phyloP scores from a whole-genome alignment of 2,797 vertebrate species.

The Tokudaia tokunoshimensis region DNA sequence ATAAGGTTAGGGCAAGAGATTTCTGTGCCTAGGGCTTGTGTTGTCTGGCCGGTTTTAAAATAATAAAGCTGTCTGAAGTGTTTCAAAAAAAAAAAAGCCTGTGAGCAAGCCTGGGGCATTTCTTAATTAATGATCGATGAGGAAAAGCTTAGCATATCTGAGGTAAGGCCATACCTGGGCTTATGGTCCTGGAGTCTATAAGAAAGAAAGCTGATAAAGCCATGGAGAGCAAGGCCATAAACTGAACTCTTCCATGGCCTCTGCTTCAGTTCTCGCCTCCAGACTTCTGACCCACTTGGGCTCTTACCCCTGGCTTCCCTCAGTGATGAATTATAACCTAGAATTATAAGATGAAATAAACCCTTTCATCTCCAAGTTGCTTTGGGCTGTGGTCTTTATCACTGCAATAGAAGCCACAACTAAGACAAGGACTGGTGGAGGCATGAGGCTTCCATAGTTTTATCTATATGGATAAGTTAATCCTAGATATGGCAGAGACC shows the following conservation, averaged over 20 bases:
- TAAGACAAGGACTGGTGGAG: neutral
- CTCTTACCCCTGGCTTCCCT: neutral
- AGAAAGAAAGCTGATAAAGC: neutral
- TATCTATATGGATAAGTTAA: neutral
- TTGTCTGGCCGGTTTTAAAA: neutral
- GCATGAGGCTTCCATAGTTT: neutral
- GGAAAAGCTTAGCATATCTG: neutral
- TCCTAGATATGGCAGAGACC: neutral
- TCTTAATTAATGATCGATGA: neutral
- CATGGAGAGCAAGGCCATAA: neutral
- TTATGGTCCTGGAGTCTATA: neutral
- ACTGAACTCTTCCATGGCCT: too few species aligned
- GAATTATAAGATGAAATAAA: neutral
- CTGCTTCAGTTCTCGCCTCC: neutral
- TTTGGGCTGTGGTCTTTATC: neutral
- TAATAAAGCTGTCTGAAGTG: neutral
- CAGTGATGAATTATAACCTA: neutral
- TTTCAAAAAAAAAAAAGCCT: neutral
- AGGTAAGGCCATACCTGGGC: neutral
- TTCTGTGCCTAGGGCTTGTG: neutral
- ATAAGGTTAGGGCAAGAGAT: neutral
- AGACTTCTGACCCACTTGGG: neutral
- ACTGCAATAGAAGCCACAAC: neutral
- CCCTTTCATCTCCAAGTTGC: neutral
- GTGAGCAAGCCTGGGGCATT: neutral